Evolutionary conservation across 2,888 invertebrate species (phyloP), one percentile per base, ranked within the genome.

Genomic region (Drosophila quinaria): DNA sequence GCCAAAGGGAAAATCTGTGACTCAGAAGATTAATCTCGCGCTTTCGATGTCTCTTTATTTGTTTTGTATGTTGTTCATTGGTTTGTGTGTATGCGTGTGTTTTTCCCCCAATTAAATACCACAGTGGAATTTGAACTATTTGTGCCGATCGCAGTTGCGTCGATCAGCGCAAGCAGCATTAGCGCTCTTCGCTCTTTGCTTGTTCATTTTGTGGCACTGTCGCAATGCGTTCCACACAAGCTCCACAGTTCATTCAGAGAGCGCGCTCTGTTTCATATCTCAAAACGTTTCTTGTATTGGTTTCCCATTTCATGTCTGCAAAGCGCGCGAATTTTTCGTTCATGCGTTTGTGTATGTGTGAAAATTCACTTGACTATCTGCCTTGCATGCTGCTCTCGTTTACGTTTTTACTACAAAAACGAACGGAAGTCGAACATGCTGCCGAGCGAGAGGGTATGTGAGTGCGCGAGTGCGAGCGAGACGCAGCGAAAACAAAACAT

Each of bases 401-500:
- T 78, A 75, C 75, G 71, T 71, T 78, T 78, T 78, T 78, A 78
- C 78, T 78, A 78, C 35, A 62, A 70, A 70, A 71, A 77, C 77
- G 78, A 63, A 73, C 78, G 75, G 75, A 75, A 78, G 79, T 79
- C 44, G 74, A 79, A 75, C 77, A 70, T 41, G 59, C 71, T 72
- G 81, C 5, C 60, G 70, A 70, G 65, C 77, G 56, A 60, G 79
- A 63, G 37, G 8, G 65, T 15, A 29, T 8, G 33, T 11, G 31
- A 58, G 79, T 54, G 37, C 4, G 70, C 33, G 47, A 31, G 86
- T 72, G 78, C 70, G 70, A 87, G 74, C 68, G 70, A 49, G 84
- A 89, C 61, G 70, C 72, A 85, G 72, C 76, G 86, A 89, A 89
- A 87, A 89, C 87, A 89, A 87, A 87, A 87, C 87, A 85, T 85